Evolutionary conservation across 2,113 vertebrate species (phyloP), one percentile per base, ranked within the genome.

Genomic region (Mirza zaza): DNA sequence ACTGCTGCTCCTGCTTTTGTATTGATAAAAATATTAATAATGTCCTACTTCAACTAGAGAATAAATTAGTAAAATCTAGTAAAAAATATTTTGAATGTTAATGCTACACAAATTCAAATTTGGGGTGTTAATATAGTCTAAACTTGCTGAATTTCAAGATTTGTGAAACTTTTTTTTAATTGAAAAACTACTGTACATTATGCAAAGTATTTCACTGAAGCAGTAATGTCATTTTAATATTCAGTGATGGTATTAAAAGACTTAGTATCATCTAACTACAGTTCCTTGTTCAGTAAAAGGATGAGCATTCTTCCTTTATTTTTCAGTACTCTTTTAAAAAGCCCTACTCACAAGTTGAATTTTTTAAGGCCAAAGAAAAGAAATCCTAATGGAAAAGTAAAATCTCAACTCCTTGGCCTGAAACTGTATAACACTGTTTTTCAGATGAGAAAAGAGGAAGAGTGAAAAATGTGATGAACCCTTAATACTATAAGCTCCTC

Each of bases 401-500:
- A 76, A 86, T 83, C 57, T 79, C 84, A 97, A 92, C 77, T 96
- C 91, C 76, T 34, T 96, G 82, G 8, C 68, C 90, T 96, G 0
- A 76, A 97, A 90, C 12, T 86, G 93, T 12, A 7, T 68, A 87
- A 77, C 21, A 81, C 15, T 88, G 6, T 88, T 97, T 96, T 95
- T 93, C 83, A 91, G 68, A 86, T 71, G 87, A 8, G 70, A 90
- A 96, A 95, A 93, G 18, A 96, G 65, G 48, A 59, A 97, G 55
- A 85, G 36, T 76, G 39, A 85, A 97, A 96, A 97, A 96, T 97
- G 73, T 57, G 82, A 42, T 94, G 91, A 98, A 87, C 94, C 89
- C 87, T 94, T 93, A 97, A 97, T 97, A 83, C 70, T 23, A 67
- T 88, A 82, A 97, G 84, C 50, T 97, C 34, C 50, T 97, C 97